A percentile compares a stretch with the other conserved stretches of the same genome.
These are phyloP conservation scores for Sarcophaga carnaria DNA, from an alignment of 2,888 invertebrate genomes.

Conservation along the genomic window DNA sequence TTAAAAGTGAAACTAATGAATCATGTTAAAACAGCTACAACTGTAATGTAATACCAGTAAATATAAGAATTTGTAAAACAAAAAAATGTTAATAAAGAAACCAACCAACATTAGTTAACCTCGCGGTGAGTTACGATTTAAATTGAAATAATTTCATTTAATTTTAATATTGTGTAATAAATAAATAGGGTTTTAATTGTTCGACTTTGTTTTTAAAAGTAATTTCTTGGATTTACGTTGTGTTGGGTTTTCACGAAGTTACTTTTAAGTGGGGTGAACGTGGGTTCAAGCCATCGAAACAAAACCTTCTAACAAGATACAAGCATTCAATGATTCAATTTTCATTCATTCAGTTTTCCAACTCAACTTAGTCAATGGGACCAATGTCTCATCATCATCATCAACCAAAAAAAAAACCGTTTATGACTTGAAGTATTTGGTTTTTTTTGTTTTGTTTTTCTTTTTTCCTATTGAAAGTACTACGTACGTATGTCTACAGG, in stretches of 20 bases:
- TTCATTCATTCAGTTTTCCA: constrained; percentile 7
- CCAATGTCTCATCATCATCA: constrained; percentile 26
- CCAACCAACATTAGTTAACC: no score
- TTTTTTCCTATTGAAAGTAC: not conserved
- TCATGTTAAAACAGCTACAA: no score
- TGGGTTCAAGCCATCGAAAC: constrained; percentile 42
- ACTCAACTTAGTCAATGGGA: constrained; percentile 10
- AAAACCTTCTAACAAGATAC: constrained; percentile 29
- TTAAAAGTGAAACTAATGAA: no score
- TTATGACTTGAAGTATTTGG: constrained; percentile 13
- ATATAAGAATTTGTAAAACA: no score
- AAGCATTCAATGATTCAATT: constrained; percentile 15
- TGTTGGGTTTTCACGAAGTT: constrained; percentile 36
- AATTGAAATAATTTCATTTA: no score
- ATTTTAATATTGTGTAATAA: no score
- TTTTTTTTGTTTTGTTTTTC: not conserved
- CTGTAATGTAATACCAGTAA: no score
- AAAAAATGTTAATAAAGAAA: no score
- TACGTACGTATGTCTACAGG: no score
- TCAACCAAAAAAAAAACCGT: not conserved
- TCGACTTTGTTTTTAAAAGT: constrained; percentile 6
- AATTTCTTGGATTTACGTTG: not conserved
- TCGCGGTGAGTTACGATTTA: no score
- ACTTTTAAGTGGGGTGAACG: constrained; percentile 61
- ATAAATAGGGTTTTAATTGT: not conserved